Evolutionary conservation across 2,113 vertebrate species (phyloP).

Genomic region (Micromys minutus): DNA sequence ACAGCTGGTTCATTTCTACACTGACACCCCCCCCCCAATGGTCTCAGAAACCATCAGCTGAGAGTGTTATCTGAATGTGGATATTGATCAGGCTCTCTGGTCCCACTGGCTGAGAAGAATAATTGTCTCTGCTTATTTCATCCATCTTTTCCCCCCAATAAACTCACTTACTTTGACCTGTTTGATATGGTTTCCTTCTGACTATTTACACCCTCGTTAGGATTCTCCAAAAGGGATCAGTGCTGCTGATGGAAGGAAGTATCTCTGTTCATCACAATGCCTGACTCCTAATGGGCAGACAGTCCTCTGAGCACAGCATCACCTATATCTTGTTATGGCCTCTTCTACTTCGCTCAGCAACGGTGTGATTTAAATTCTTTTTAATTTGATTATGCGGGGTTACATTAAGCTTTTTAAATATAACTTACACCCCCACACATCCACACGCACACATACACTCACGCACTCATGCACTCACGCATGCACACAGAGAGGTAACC

Average conservation of each 20-base stretch:
- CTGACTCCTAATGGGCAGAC: not conserved
- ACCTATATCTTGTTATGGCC: not conserved
- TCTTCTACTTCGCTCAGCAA: not conserved
- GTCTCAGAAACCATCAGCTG: not conserved
- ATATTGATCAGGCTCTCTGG: not conserved
- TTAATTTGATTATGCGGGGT: not conserved
- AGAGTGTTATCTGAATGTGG: not conserved
- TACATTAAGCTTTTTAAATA: not conserved
- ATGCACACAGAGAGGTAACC: not conserved
- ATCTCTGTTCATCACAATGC: not conserved
- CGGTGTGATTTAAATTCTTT: no score
- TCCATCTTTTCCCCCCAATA: not conserved
- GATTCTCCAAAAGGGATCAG: not conserved
- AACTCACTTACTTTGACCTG: not conserved
- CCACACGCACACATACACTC: no score
- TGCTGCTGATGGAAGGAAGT: not conserved
- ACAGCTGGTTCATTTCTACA: not conserved
- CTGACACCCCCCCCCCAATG: not conserved
- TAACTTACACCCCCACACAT: not conserved
- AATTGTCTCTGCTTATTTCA: not conserved
- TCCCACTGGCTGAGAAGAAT: not conserved
- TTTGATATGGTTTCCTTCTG: not conserved
- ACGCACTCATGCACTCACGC: accelerated
- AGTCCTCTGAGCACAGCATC: not conserved
- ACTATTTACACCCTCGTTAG: not conserved